Percentiles rank a stretch among this genome's conserved stretches.
phyloP scores from a whole-genome alignment of 2,113 vertebrate genomes.

The Halcyon malimbica region DNA sequence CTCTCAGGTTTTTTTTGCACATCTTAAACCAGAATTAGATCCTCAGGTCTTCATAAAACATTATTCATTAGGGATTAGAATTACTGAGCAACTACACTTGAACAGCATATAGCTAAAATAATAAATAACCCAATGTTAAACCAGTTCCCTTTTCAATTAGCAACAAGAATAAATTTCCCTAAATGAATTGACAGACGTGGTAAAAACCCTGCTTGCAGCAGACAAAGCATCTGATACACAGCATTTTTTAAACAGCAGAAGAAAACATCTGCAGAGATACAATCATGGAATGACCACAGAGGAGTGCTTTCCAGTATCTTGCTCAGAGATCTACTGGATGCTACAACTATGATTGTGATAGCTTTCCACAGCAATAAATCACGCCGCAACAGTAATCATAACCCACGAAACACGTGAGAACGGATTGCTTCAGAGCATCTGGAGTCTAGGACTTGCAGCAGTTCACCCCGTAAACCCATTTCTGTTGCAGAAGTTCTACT shows the following conservation, averaged over 20 bases:
- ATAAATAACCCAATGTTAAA: neutral
- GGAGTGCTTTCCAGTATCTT: neutral
- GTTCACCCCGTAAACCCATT: neutral
- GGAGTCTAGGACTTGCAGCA: neutral
- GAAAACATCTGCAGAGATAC: constrained; percentile 27
- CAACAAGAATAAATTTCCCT: neutral
- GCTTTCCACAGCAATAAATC: constrained; percentile 27
- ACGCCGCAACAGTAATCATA: constrained; percentile 2
- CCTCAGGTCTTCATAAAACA: neutral
- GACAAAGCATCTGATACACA: neutral
- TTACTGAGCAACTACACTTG: neutral
- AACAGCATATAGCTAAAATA: neutral
- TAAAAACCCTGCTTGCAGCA: neutral
- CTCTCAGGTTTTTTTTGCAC: neutral
- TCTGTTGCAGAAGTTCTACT: neutral
- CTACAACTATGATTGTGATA: neutral
- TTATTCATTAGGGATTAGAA: neutral
- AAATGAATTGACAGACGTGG: neutral
- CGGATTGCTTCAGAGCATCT: constrained; percentile 16
- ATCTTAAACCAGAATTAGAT: neutral
- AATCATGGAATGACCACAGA: neutral
- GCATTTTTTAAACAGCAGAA: neutral
- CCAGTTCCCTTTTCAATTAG: neutral
- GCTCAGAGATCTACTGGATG: neutral
- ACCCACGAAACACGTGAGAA: neutral